A percentile compares a stretch with the other conserved stretches of the same genome.
phyloP scores from a whole-genome alignment of 2,888 invertebrate genomes.

The Athalia cordata region DNA sequence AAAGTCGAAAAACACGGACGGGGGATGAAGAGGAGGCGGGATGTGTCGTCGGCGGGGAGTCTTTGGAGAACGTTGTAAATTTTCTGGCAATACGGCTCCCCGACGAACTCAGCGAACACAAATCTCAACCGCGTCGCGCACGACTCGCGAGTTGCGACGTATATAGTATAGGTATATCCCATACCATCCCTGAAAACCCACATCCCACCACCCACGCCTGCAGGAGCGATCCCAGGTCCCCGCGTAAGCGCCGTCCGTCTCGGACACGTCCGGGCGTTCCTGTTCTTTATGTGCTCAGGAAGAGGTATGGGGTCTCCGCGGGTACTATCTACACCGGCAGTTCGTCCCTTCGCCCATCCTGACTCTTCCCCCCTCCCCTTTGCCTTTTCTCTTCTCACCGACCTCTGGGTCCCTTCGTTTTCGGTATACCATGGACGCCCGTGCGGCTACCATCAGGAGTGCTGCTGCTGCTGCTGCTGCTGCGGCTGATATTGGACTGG shows the following conservation, averaged over 20 bases:
- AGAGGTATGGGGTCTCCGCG: constrained; percentile 64
- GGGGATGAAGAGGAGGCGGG: background rate
- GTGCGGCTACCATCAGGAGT: constrained; percentile 36
- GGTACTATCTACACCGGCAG: constrained; percentile 62
- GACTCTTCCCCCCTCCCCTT: constrained; percentile 23
- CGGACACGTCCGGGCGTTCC: constrained; percentile 66
- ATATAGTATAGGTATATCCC: constrained; percentile 7
- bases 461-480: constrained; percentile 9
- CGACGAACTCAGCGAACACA: constrained; percentile 61
- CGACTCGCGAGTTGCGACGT: constrained; percentile 36
- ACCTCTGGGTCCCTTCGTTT: constrained; percentile 17
- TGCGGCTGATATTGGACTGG: background rate
- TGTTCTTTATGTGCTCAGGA: constrained; percentile 65
- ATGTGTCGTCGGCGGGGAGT: constrained; percentile 11
- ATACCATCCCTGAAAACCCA: background rate
- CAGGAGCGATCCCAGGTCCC: constrained; percentile 42
- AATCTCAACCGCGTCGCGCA: constrained; percentile 55
- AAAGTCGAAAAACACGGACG: constrained; percentile 13
- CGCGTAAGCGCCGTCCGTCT: constrained; percentile 68
- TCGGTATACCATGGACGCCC: constrained; percentile 15
- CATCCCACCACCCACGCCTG: constrained; percentile 49
- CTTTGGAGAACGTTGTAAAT: constrained; percentile 51
- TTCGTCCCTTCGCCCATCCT: constrained; percentile 47
- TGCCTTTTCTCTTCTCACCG: background rate
- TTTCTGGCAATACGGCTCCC: constrained; percentile 58